Evolutionary conservation across 2,888 invertebrate species (phyloP), one percentile per base, ranked within the genome.

Genomic region (Lasiommata megera): DNA sequence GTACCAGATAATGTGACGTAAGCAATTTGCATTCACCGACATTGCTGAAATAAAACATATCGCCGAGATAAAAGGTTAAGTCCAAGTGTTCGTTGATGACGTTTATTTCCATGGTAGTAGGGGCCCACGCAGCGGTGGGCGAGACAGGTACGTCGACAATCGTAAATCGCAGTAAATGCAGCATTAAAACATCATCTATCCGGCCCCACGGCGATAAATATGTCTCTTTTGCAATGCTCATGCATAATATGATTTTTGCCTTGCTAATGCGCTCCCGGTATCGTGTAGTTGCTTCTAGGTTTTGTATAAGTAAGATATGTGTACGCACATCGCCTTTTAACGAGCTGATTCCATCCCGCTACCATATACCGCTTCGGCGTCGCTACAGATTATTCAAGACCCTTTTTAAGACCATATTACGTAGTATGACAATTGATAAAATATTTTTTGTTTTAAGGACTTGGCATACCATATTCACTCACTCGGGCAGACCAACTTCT

Each of bases 91-190:
- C 9, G 23, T 48, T 34, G 37, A 51, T 56, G 47, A 56, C 56
- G 50, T 58, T 62, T 60, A 53, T 57, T 52, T 60, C 47, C 60
- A 58, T 54, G 43, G 51, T 61, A 58, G 28, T 58, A 51, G 17
- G 47, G 51, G 56, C 68, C 69, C 65, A 68, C 75, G 77, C 67
- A 67, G 72, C 65, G 37, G 83, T 80, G 76, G 82, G 83, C 78
- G 81, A 67, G 66, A 77, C 78, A 69, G 66, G 73, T 70, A 70
- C 67, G 66, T 68, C 69, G 74, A 68, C 73, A 67, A 59, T 70
- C 77, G 75, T 84, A 82, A 85, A 81, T 83, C 71, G 77, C 73
- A 74, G 80, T 79, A 80, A 83, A 76, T 70, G 72, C 74, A 68
- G 69, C 77, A 77, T 80, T 81, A 76, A 76, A 79, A 66, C 68